Base-by-base conservation (phyloP, 2,888 invertebrate genomes). In the Lasioglossum villosulum region DNA sequence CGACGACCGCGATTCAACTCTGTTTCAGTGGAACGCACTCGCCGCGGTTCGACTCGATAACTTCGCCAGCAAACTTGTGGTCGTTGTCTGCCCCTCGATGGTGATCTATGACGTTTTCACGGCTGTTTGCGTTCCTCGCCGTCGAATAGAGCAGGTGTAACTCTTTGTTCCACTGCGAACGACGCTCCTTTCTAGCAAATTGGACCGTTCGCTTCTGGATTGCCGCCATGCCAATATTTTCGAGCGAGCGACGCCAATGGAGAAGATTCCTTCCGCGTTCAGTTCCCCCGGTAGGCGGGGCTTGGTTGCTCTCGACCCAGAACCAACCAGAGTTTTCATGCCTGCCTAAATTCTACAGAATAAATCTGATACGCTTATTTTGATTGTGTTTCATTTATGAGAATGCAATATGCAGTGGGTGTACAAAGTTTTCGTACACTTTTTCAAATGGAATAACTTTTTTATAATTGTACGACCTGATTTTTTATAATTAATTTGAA, bases 1-100 rank as follows among this genome's bases (percentile, higher is more conserved):
- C n/a, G 4, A 63, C 72, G 75, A 39, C 52, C 42, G 59, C 59
- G 74, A 81, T 81, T 84, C 82, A 30, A 27, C 52, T 39, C 63
- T 48, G 70, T 45, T 70, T 30, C 74, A 10, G 19, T 34, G 77
- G n/a, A 77, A 80, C 23, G 52, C 48, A 34, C 39, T 19, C 52
- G 23, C 30, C 56, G 56, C 12, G 10, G 56, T n/a, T 39, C 70
- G 16, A 70, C 70, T 10, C 37, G 68, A 14, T 39, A 39, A 70
- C 37, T n/a, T 70, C 4, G 4, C 14, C 12, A 23, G 68, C 37
- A 23, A 68, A 70, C 68, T 68, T 23, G 68, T 2, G 37, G 37
- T 37, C 37, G 66, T 68, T 23, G 23, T 19, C 23, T 68, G 23
- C 4, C 23, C 10, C 23, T 1, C 37, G 37, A 37, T 37, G 34